Evolutionary conservation across 2,797 vertebrate genomes (phyloP).

Genomic region (Coilia nasus): DNA sequence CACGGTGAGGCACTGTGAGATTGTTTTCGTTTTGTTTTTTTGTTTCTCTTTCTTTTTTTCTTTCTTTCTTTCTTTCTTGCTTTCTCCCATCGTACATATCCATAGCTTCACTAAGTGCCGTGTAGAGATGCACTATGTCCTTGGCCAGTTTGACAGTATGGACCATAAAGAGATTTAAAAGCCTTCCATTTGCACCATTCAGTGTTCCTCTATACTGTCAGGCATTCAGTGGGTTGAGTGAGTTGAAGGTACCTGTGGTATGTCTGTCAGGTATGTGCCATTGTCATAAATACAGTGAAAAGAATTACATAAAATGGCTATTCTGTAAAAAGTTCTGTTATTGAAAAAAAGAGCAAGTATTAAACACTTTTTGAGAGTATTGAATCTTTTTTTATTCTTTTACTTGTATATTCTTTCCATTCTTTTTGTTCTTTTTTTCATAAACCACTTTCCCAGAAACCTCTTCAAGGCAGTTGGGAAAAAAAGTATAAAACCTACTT

Average conservation of each 20-base stretch:
- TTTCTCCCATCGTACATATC: too few relatives aligned
- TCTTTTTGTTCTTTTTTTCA: background rate
- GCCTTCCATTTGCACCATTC: background rate
- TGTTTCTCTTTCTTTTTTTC: background rate
- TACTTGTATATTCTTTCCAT: background rate
- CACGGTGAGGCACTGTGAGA: background rate
- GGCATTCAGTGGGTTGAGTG: background rate
- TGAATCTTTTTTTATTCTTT: background rate
- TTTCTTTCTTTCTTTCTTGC: too few relatives aligned
- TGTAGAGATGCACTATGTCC: background rate
- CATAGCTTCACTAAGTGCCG: too few relatives aligned
- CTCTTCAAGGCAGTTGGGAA: background rate
- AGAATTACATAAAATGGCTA: background rate
- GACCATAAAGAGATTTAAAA: background rate
- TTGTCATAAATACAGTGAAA: background rate
- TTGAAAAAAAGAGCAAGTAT: background rate
- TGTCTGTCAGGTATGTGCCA: background rate
- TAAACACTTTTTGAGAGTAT: background rate
- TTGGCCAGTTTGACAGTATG: background rate
- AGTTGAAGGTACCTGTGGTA: background rate
- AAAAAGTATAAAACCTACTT: background rate
- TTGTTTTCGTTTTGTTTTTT: background rate
- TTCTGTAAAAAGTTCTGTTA: background rate
- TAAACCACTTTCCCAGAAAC: background rate
- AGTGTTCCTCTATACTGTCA: background rate